Evolutionary conservation across 1,140 invertebrate genomes (phyloP), one percentile per base, ranked within the genome.

Genomic region (Microplitis mediator): DNA sequence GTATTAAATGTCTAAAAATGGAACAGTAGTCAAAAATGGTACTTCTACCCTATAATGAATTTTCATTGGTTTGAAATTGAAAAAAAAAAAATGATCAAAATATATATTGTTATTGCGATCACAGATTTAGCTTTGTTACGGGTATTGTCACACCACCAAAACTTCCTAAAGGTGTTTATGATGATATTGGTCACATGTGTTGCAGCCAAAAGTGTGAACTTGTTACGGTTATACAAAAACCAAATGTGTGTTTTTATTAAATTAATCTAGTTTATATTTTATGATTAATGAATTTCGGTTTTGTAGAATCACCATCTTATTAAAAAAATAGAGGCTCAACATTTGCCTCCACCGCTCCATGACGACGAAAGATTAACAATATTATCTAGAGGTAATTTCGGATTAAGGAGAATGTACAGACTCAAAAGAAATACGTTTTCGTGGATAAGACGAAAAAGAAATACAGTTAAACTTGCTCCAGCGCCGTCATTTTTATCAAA

Each of bases 101-200:
- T 45, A 36, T 71, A 23, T 65, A 32, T 34, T n/a, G n/a, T n/a
- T 8, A n/a, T 67, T 65, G 4, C 11, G 23, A 23, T 23, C 23
- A 23, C 23, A 69, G 61, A 72, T 75, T 62, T 36, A 79, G 76
- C 50, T 76, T 79, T 52, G 65, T 72, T 5, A 0, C 3, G 0
- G 14, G 67, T 23, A 60, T 34, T 16, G 32, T 69, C 3, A 5
- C 58, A 3, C 11, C 75, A 66, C 77, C 78, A 14, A 73, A 65
- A 52, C 39, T 81, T 32, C 78, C 79, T 0, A 63, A 23, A n/a
- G 54, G 66, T 11, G 6, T 51, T 4, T 75, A 72, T 54, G 65
- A 77, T 11, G 77, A 81, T 13, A 31, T 77, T n/a, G 75, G 71
- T 39, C 79, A 81, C 35, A 35, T 75, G 61, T 81, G 79, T 51